Conservation (phyloP, 2,797 vertebrate species). For the Peromyscus aztecus region DNA sequence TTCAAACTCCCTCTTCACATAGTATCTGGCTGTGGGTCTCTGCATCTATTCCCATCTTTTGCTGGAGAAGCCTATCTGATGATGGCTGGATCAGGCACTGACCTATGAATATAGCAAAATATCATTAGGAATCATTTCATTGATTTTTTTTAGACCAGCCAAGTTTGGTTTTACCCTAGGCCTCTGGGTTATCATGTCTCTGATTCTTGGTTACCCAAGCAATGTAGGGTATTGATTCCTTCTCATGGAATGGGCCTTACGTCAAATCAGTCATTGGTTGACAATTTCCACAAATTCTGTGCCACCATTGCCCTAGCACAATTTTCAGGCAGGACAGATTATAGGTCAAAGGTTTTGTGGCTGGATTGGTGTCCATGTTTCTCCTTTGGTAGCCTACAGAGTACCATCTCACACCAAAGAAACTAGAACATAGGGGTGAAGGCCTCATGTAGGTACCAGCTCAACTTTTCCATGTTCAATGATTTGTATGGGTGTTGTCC, state of each 20-base stretch:
- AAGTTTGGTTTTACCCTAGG: not conserved
- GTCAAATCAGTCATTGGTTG: not conserved
- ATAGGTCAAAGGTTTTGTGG: not conserved
- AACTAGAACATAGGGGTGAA: not conserved
- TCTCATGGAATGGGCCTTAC: not conserved
- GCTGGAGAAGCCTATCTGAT: not conserved
- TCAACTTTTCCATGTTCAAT: not conserved
- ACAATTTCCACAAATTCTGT: not conserved
- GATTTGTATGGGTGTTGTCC: not conserved
- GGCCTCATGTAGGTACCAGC: no score
- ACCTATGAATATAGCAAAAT: not conserved
- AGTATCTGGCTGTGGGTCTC: not conserved
- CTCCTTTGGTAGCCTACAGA: not conserved
- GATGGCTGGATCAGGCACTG: not conserved
- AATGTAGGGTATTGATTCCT: not conserved
- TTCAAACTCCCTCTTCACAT: not conserved
- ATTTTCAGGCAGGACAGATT: not conserved
- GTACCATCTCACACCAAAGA: not conserved
- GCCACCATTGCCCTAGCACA: not conserved
- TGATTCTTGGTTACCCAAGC: not conserved
- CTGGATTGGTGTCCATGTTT: not conserved
- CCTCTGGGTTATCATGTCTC: not conserved
- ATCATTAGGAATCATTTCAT: not conserved
- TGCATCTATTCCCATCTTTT: not conserved
- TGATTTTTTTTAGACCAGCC: not conserved